Conservation (phyloP, 2,888 invertebrate species). For the Lomographa bimaculata region DNA sequence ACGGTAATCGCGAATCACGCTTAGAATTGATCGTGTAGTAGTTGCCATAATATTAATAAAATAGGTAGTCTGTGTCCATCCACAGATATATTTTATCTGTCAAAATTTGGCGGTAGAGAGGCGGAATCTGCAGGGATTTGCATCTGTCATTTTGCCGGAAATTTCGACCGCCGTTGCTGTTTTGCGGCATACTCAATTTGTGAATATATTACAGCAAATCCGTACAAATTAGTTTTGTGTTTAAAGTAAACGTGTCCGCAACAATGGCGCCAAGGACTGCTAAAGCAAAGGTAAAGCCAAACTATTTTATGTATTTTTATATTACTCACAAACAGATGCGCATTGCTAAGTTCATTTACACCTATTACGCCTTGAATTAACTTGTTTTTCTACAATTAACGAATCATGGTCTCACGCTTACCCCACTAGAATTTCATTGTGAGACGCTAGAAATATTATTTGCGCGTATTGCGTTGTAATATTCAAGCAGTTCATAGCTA, state of each 20-base stretch:
- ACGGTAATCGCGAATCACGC: too few species aligned
- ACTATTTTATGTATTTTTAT: conserved; percentile 24
- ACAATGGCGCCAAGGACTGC: conserved; percentile 72
- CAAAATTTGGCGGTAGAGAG: conserved; percentile 65
- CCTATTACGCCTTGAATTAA: too few species aligned
- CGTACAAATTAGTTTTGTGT: conserved; percentile 17
- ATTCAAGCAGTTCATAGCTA: too few species aligned
- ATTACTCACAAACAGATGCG: neutral
- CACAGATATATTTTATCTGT: too few species aligned
- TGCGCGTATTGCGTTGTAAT: too few species aligned
- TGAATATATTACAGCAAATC: neutral
- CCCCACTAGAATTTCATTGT: too few species aligned
- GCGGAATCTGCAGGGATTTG: conserved; percentile 30
- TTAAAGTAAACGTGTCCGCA: conserved; percentile 33
- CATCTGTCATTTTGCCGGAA: conserved; percentile 74
- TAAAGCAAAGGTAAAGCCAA: conserved; percentile 68
- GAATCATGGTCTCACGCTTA: too few species aligned
- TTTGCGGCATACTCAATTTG: conserved; percentile 11
- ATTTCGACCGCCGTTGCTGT: conserved; percentile 52
- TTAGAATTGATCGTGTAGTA: too few species aligned
- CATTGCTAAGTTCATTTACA: conserved; percentile 5
- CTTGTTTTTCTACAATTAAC: too few species aligned
- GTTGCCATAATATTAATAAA: too few species aligned
- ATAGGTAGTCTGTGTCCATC: too few species aligned
- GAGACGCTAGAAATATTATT: too few species aligned